Evolutionary conservation across 2,888 invertebrate species (phyloP), one percentile per base, ranked within the genome.

Genomic region (Cephus runcator): DNA sequence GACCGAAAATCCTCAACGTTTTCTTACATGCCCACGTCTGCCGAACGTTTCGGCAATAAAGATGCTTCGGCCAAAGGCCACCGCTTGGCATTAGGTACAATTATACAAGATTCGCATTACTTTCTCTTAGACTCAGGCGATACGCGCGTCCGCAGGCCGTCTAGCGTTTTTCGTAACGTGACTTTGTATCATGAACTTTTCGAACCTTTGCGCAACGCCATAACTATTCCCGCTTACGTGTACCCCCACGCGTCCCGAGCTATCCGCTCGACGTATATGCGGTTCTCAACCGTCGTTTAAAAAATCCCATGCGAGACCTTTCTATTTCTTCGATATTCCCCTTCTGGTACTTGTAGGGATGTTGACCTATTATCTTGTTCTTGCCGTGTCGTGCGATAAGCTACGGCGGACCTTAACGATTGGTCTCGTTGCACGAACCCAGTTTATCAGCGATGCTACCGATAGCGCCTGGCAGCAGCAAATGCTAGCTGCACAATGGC

Each of bases 121-220:
- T 71, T 34, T 71, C 71, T 33, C 12, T 71, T 11, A 12, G 33
- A 34, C 71, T 71, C 12, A 12, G 33, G 30, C 80, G 75, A 73
- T 75, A 78, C 34, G 78, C 74, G 78, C 77, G 73, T 79, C 77
- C 79, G 79, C 77, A 78, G n/a, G 78, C 76, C 77, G 76, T 56
- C 56, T 56, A 56, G 23, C 79, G 81, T 79, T 87, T 87, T 87
- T 88, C 89, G 86, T 86, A 88, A 88, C 85, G 86, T 91, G 91
- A 91, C 90, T 91, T 90, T 91, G 91, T 90, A 91, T 90, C 91
- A 91, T 91, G 91, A 91, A 91, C 90, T 91, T 90, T 90, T 90
- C 88, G 87, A 90, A 87, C 86, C 87, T 88, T 89, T 90, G 88
- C 89, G 88, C 85, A 90, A 90, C 83, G 76, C 83, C 80, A 83